These are phyloP conservation scores for Campylomormyrus tamandua DNA, from an alignment of 2,113 vertebrate species.

Conservation along the genomic window DNA sequence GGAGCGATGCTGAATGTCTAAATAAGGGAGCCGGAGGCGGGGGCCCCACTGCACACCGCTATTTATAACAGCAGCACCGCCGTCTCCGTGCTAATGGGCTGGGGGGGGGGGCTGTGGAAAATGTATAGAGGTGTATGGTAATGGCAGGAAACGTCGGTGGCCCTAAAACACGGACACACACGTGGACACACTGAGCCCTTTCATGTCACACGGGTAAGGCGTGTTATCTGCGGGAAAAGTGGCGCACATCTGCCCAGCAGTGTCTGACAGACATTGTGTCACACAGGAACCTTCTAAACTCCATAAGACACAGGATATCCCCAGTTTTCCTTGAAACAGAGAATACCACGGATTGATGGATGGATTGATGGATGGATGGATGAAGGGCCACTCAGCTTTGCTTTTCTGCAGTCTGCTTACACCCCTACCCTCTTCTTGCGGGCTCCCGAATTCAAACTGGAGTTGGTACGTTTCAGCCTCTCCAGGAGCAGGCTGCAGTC, in stretches of 20 bases:
- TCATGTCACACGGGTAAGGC: neutral
- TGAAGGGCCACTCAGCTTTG: neutral
- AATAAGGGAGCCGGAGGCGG: conserved; percentile 78
- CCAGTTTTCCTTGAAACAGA: neutral
- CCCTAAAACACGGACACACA: neutral
- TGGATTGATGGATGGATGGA: neutral
- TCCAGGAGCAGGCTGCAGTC: neutral
- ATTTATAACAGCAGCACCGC: conserved; percentile 72
- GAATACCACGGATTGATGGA: neutral
- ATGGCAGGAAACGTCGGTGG: neutral
- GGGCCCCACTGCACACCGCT: conserved; percentile 75
- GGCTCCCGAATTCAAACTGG: neutral
- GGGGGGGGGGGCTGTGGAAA: neutral
- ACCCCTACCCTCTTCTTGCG: neutral
- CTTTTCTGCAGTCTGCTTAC: neutral
- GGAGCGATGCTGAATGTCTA: conserved; percentile 86
- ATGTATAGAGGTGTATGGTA: neutral
- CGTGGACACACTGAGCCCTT: neutral
- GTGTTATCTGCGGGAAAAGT: neutral
- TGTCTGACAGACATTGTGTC: neutral
- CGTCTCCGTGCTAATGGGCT: neutral
- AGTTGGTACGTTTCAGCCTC: neutral
- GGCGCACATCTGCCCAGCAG: neutral
- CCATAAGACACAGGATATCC: neutral
- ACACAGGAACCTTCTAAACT: neutral